Evolutionary conservation across 2,113 vertebrate species (phyloP).

Genomic region (Pluvianellus socialis): DNA sequence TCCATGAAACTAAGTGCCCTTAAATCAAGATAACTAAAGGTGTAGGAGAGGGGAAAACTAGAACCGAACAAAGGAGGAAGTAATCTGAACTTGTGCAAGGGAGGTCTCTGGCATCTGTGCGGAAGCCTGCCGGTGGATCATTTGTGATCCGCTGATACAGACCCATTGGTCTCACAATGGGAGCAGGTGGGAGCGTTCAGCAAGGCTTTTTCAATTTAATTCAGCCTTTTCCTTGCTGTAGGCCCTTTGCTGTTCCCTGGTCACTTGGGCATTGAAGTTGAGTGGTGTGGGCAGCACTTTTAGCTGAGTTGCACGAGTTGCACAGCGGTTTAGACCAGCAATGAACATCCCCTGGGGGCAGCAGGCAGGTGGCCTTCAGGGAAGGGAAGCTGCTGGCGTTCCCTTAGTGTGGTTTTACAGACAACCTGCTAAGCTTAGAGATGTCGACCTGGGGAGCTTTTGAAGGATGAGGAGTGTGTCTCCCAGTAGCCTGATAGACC

Average conservation of each 20-base stretch:
- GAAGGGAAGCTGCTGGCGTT: neutral
- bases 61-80: neutral
- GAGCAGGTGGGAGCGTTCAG: neutral
- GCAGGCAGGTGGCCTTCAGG: neutral
- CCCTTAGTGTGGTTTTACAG: neutral
- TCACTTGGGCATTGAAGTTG: neutral
- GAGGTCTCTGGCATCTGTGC: neutral
- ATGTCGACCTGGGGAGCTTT: neutral
- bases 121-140: neutral
- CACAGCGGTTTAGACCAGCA: neutral
- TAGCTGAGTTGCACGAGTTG: neutral
- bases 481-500: neutral
- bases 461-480: neutral
- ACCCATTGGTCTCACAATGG: neutral
- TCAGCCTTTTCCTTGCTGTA: neutral
- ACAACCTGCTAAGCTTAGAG: neutral
- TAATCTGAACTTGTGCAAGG: neutral
- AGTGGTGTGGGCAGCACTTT: neutral
- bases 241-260: neutral
- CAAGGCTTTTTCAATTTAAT: neutral
- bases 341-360: neutral
- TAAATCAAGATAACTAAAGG: neutral
- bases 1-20: neutral
- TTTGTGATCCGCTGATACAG: neutral
- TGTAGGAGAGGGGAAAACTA: neutral